Evolutionary conservation across 2,113 vertebrate genomes (phyloP).

Genomic region (Bubo scandiacus): DNA sequence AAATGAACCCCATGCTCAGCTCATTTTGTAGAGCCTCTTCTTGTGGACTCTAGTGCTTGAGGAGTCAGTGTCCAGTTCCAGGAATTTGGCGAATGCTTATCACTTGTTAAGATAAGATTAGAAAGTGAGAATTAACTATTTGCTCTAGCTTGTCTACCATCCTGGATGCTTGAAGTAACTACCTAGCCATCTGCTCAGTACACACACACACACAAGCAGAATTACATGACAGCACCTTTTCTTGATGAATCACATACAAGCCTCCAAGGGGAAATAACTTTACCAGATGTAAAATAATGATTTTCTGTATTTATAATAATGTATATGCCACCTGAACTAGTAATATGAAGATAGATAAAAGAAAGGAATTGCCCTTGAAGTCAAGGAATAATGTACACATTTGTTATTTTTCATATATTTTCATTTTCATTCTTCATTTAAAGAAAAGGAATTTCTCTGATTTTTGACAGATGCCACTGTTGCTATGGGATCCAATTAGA

Average conservation of each 20-base stretch:
- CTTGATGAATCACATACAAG: neutral
- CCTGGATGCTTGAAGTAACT: neutral
- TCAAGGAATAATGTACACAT: neutral
- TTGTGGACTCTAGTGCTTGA: neutral
- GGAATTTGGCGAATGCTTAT: neutral
- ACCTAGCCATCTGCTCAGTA: neutral
- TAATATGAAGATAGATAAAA: neutral
- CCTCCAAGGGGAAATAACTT: neutral
- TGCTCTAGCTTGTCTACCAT: neutral
- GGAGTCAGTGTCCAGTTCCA: neutral
- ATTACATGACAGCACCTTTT: neutral
- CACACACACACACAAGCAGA: neutral
- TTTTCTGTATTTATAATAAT: neutral
- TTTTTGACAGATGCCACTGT: neutral
- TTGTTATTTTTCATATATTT: neutral
- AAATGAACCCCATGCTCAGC: neutral
- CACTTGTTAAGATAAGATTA: neutral
- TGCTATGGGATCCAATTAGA: neutral
- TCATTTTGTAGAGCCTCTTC: neutral
- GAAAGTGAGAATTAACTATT: neutral
- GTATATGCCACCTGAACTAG: neutral
- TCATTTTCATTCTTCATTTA: neutral
- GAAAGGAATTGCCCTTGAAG: neutral
- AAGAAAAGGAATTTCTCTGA: neutral
- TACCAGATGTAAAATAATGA: neutral